Evolutionary conservation across 2,113 vertebrate species (phyloP).

Genomic region (Seriola quinqueradiata): DNA sequence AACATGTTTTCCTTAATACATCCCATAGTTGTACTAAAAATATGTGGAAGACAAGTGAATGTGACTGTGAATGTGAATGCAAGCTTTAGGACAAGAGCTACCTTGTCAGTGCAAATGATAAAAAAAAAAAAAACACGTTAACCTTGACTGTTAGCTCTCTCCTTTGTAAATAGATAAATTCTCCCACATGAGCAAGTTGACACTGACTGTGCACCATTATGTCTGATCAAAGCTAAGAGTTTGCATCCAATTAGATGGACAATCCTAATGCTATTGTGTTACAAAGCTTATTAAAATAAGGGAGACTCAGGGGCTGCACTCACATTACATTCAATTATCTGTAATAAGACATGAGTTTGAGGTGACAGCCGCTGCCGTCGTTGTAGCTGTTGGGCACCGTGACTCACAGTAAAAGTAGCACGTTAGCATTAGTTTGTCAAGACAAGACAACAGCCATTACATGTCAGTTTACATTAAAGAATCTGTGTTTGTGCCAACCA

Average conservation of each 20-base stretch:
- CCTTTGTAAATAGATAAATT: neutral
- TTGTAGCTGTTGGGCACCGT: neutral
- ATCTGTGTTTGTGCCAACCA: neutral
- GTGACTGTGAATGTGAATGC: neutral
- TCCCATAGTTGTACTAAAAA: neutral
- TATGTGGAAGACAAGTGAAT: neutral
- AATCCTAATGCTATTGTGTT: slow-evolving; percentile 39
- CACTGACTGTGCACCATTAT: neutral
- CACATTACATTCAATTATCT: slow-evolving; percentile 48
- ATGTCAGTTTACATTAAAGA: neutral
- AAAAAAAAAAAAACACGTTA: neutral
- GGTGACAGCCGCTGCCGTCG: neutral
- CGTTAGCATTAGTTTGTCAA: slow-evolving; percentile 3
- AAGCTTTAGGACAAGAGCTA: neutral
- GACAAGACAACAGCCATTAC: neutral
- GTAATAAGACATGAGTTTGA: slow-evolving; percentile 28
- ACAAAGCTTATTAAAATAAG: slow-evolving; percentile 54
- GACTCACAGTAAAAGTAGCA: slow-evolving; percentile 1
- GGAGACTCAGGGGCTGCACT: slow-evolving; percentile 18
- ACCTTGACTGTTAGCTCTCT: neutral
- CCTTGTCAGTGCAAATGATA: neutral
- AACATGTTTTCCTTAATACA: neutral
- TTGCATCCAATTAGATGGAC: slow-evolving; percentile 46
- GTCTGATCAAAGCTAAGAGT: slow-evolving; percentile 31
- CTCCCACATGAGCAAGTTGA: slow-evolving; percentile 9